phyloP scores from a whole-genome alignment of 2,888 invertebrate species.

The Limenitis camilla region DNA sequence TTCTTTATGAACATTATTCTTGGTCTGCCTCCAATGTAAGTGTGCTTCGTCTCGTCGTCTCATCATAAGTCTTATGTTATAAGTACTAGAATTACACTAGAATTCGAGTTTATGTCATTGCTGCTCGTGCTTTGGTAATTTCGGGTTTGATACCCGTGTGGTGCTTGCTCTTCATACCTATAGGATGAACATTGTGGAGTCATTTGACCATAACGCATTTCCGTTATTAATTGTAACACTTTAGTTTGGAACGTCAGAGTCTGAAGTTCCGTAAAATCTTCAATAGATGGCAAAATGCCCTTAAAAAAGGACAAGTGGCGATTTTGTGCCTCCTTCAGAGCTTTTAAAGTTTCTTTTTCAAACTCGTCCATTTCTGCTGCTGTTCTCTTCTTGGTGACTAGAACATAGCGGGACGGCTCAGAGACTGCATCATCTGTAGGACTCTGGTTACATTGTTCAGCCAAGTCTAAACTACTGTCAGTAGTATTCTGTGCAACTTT shows the following conservation, averaged over 20 bases:
- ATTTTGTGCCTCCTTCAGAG: conserved; percentile 27
- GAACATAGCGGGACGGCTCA: conserved; percentile 23
- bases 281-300: conserved; percentile 30
- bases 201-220: too few relatives aligned
- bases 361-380: conserved; percentile 26
- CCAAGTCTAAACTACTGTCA: conserved; percentile 26
- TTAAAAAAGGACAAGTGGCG: conserved; percentile 30
- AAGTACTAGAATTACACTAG: conserved; percentile 23
- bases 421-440: conserved; percentile 21
- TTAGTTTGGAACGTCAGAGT: conserved; percentile 24
- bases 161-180: conserved; percentile 25
- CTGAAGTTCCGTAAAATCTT: conserved; percentile 28
- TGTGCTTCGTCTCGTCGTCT: too few relatives aligned
- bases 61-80: too few relatives aligned
- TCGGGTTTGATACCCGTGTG: conserved; percentile 24
- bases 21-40: too few relatives aligned
- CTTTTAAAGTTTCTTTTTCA: conserved; percentile 25
- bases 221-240: conserved; percentile 18
- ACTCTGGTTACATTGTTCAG: conserved; percentile 25
- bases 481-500: conserved; percentile 23
- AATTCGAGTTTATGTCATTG: conserved; percentile 23
- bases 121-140: conserved; percentile 18
- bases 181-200: conserved; percentile 27
- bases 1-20: too few relatives aligned
- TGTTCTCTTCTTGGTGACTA: conserved; percentile 20